Evolutionary conservation across 2,113 vertebrate genomes (phyloP).

Genomic region (Sapayoa aenigma): DNA sequence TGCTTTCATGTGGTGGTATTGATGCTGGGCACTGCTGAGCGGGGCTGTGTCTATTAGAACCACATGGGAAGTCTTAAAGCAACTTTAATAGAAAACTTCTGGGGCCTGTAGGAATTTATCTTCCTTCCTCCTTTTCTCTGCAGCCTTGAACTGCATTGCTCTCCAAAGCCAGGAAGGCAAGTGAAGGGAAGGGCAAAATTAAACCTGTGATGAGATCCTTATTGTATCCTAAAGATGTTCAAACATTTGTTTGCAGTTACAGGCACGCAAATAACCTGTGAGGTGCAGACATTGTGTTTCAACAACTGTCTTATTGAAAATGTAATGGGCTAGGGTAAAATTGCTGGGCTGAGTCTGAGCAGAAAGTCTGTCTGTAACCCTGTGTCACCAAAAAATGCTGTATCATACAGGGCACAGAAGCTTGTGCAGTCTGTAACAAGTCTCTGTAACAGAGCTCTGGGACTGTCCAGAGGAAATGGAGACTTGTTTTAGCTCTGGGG

Average conservation of each 20-base stretch:
- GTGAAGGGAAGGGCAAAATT: not conserved
- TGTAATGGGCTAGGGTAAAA: not conserved
- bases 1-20: slow-evolving; percentile 61
- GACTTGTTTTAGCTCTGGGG: not conserved
- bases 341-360: not conserved
- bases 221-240: not conserved
- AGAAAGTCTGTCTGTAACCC: not conserved
- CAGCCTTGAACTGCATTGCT: slow-evolving; percentile 25
- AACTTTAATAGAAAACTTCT: slow-evolving; percentile 51
- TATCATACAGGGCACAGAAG: not conserved
- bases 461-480: not conserved
- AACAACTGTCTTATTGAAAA: not conserved
- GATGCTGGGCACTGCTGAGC: slow-evolving; percentile 55
- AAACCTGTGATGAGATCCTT: not conserved
- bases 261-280: not conserved
- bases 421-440: not conserved
- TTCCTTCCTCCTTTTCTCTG: slow-evolving; percentile 20
- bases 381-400: not conserved
- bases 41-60: slow-evolving; percentile 43
- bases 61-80: slow-evolving; percentile 52
- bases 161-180: slow-evolving; percentile 9
- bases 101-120: slow-evolving; percentile 45
- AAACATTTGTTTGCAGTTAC: not conserved
- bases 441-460: not conserved
- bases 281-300: not conserved